Conservation (phyloP, 1,140 invertebrate genomes). For the Acyrthosiphon pisum region DNA sequence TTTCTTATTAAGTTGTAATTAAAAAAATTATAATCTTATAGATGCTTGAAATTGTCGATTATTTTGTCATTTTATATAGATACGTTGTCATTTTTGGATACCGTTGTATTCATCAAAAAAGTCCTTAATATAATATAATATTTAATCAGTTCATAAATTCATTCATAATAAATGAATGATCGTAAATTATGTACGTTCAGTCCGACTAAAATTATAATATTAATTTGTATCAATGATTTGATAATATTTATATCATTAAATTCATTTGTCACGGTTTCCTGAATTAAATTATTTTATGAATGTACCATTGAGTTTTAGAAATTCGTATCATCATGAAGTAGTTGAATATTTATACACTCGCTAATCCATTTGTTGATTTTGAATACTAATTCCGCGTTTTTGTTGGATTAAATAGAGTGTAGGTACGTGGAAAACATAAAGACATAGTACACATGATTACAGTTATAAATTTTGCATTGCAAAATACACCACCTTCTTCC, state of each 20-base stretch:
- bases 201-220: neutral
- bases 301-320: neutral
- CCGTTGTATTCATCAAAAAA: neutral
- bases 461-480: neutral
- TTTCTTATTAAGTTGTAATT: too few species aligned
- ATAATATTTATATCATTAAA: neutral
- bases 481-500: neutral
- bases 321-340: neutral
- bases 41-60: too few species aligned
- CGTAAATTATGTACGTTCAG: too few species aligned
- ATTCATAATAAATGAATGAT: neutral
- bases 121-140: neutral
- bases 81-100: neutral
- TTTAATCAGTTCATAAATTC: neutral
- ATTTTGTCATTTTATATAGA: too few species aligned
- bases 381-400: neutral
- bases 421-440: neutral
- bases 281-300: neutral
- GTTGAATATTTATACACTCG: neutral
- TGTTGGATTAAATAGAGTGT: neutral
- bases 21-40: too few species aligned
- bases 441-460: neutral
- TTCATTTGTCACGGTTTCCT: neutral
- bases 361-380: conserved; percentile 5
- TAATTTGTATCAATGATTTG: neutral